Evolutionary conservation across 2,113 vertebrate species (phyloP).

Genomic region (Charadrius vociferus): DNA sequence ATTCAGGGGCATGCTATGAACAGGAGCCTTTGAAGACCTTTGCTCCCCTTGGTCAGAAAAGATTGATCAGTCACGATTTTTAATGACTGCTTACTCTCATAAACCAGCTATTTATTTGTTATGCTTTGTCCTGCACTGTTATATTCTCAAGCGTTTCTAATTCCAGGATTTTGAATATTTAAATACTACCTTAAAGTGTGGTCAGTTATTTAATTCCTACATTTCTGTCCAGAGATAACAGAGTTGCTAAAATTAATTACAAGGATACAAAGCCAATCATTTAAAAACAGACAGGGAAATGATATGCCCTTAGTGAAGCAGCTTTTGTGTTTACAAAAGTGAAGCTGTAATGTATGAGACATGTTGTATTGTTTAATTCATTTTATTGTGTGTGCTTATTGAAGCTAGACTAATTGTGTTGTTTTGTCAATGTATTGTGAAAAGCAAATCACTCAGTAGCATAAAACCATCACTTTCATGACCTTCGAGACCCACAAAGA

Average conservation of each 20-base stretch:
- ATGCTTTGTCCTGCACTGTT: neutral
- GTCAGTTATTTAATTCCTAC: neutral
- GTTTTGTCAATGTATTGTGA: constrained; percentile 84
- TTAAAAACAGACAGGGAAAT: constrained; percentile 42
- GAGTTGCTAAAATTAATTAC: constrained; percentile 52
- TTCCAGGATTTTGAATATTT: neutral
- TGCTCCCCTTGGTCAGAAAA: constrained; percentile 69
- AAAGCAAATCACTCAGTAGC: constrained; percentile 80
- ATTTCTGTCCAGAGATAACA: neutral
- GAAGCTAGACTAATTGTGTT: constrained; percentile 88
- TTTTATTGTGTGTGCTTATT: constrained; percentile 81
- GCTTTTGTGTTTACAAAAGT: constrained; percentile 59
- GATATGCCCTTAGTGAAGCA: constrained; percentile 11
- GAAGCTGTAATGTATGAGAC: constrained; percentile 45
- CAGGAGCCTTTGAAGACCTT: constrained; percentile 76
- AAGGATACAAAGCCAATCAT: constrained; percentile 24
- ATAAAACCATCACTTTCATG: constrained; percentile 83
- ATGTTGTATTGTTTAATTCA: constrained; percentile 77
- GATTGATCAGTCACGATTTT: constrained; percentile 69
- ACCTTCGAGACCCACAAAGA: constrained; percentile 78
- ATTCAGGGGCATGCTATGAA: constrained; percentile 66
- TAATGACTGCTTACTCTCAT: constrained; percentile 76
- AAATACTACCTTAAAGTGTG: neutral
- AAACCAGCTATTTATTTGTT: constrained; percentile 75
- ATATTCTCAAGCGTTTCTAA: neutral